A percentile compares a stretch with the other conserved stretches of the same genome.
These are phyloP conservation scores for Ectropis grisescens DNA, from an alignment of 1,140 invertebrate species.

Conservation along the genomic window DNA sequence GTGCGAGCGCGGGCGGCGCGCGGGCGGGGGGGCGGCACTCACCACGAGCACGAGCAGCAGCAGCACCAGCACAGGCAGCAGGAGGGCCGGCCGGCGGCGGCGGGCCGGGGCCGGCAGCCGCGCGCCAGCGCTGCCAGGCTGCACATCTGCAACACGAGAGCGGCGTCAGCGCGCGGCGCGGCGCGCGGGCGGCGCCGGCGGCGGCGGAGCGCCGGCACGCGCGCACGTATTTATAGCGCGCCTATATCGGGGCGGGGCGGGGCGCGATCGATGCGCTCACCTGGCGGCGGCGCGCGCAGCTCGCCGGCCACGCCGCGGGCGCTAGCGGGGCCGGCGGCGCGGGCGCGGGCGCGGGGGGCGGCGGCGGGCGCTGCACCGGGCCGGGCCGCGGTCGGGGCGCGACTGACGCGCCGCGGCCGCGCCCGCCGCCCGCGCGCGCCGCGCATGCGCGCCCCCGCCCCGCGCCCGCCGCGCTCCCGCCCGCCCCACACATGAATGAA, in stretches of 20 bases:
- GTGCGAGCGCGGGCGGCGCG: neutral
- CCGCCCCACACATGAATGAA: no score
- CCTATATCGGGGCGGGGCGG: conserved; percentile 87
- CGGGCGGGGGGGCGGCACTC: conserved; percentile 9
- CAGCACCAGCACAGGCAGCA: conserved; percentile 69
- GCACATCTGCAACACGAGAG: conserved; percentile 57
- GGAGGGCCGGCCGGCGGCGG: conserved; percentile 37
- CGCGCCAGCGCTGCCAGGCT: conserved; percentile 66
- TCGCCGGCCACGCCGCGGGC: conserved; percentile 73
- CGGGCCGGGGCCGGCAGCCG: conserved; percentile 59
- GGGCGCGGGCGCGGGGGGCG: conserved; percentile 80
- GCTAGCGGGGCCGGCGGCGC: conserved; percentile 77
- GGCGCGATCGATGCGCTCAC: conserved; percentile 60
- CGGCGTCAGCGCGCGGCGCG: conserved; percentile 1
- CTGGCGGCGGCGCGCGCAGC: conserved; percentile 58
- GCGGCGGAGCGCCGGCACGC: conserved; percentile 61
- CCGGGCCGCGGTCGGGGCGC: neutral
- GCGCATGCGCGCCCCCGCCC: neutral
- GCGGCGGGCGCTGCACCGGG: conserved; percentile 48
- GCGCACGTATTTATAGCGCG: conserved; percentile 84
- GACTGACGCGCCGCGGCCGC: conserved; percentile 24
- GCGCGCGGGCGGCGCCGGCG: conserved; percentile 4
- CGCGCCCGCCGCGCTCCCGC: conserved; percentile 14
- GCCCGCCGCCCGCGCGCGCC: conserved; percentile 34
- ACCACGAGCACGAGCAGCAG: conserved; percentile 69